phyloP scores from a whole-genome alignment of 2,888 invertebrate genomes.

The Muschampia plurimacula region DNA sequence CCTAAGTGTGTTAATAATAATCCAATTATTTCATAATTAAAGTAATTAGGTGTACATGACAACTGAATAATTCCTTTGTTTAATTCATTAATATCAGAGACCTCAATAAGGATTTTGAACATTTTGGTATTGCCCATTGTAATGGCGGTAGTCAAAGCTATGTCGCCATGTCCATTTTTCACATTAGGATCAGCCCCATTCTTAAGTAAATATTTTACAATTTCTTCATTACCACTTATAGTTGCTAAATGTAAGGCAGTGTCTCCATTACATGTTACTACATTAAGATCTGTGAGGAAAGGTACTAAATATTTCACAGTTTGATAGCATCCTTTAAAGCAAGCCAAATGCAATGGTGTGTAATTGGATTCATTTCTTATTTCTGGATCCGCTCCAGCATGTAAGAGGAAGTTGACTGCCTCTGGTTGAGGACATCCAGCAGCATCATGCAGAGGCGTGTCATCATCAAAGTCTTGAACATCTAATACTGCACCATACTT shows the following conservation, averaged over 20 bases:
- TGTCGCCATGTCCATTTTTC: slow-evolving; percentile 61
- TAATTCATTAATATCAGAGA: slow-evolving; percentile 61
- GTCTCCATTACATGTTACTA: slow-evolving; percentile 63
- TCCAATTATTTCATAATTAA: slow-evolving; percentile 72
- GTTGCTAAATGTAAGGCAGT: slow-evolving; percentile 71
- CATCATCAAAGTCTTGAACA: slow-evolving; percentile 80
- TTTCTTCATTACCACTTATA: slow-evolving; percentile 61
- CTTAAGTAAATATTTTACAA: slow-evolving; percentile 67
- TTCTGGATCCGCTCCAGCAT: slow-evolving; percentile 75
- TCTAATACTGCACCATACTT: slow-evolving; percentile 73
- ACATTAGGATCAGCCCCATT: slow-evolving; percentile 73
- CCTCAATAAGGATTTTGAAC: slow-evolving; percentile 64
- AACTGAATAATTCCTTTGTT: slow-evolving; percentile 65
- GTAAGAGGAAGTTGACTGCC: slow-evolving; percentile 64
- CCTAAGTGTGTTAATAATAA: slow-evolving; percentile 69
- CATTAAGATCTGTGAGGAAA: slow-evolving; percentile 71
- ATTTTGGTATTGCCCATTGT: slow-evolving; percentile 60
- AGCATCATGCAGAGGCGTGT: slow-evolving; percentile 79
- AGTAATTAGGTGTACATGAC: slow-evolving; percentile 77
- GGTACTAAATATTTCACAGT: slow-evolving; percentile 64
- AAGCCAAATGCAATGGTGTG: slow-evolving; percentile 78
- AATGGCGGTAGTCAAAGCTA: slow-evolving; percentile 70
- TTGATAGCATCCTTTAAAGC: slow-evolving; percentile 67
- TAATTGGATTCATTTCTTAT: slow-evolving; percentile 69
- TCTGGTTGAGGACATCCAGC: slow-evolving; percentile 61